Conservation (phyloP, 1,140 invertebrate genomes). For the Trachymyrmex septentrionalis region DNA sequence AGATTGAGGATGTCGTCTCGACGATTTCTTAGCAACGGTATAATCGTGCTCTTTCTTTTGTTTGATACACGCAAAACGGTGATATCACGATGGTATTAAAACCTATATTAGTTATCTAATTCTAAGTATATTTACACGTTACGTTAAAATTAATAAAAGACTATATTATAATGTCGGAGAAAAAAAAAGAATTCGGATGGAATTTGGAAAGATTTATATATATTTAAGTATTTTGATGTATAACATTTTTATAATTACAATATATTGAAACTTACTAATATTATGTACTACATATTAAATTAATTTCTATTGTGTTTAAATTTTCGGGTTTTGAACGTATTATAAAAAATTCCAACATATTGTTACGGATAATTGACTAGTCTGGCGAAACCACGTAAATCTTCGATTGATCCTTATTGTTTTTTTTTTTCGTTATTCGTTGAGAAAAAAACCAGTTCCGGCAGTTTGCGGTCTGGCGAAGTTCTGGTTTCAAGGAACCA, state of each 20-base stretch:
- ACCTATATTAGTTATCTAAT: conserved; percentile 9
- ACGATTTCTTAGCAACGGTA: conserved; percentile 51
- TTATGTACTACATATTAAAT: background rate
- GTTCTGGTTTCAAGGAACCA: conserved; percentile 65
- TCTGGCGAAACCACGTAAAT: conserved; percentile 12
- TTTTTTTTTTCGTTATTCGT: conserved; percentile 59
- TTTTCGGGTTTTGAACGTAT: background rate
- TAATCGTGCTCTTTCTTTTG: conserved; percentile 39
- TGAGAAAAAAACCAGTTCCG: conserved; percentile 68
- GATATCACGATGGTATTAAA: background rate
- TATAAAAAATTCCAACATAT: background rate
- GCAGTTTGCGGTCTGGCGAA: conserved; percentile 43
- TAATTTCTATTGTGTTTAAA: background rate
- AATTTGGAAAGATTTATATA: background rate
- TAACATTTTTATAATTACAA: background rate
- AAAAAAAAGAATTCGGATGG: background rate
- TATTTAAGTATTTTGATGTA: background rate
- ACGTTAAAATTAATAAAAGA: background rate
- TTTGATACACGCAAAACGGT: background rate
- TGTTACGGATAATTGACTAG: background rate
- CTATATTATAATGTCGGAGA: background rate
- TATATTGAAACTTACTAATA: background rate
- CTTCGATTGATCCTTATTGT: conserved; percentile 32
- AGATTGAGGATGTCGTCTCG: conserved; percentile 47
- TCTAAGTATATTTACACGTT: background rate